phyloP scores from a whole-genome alignment of 2,888 invertebrate species.

The Phlogophora meticulosa region DNA sequence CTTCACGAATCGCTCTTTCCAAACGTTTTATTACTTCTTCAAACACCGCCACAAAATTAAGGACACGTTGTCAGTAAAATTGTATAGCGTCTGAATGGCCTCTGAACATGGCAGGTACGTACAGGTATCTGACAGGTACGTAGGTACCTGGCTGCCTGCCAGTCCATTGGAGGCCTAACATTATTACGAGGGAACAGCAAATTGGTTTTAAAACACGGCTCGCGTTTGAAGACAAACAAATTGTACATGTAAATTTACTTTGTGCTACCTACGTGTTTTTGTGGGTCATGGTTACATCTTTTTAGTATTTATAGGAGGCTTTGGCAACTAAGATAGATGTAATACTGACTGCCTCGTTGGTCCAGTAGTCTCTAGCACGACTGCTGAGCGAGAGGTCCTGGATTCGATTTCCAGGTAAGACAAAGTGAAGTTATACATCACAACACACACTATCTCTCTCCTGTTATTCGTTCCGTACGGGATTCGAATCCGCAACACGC shows the following conservation, averaged over 20 bases:
- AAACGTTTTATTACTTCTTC: constrained; percentile 30
- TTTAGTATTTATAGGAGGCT: background rate
- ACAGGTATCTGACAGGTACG: constrained; percentile 65
- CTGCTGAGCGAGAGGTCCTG: no score
- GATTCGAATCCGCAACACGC: no score
- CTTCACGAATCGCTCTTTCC: constrained; percentile 4
- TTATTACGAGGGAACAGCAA: constrained; percentile 57
- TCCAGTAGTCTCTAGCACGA: no score
- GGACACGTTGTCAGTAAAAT: constrained; percentile 48
- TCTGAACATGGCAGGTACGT: constrained; percentile 64
- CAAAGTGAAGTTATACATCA: no score
- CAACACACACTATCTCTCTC: no score
- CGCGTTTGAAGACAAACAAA: constrained; percentile 35
- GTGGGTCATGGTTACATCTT: background rate
- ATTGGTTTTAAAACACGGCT: constrained; percentile 59
- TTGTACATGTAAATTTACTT: constrained; percentile 35
- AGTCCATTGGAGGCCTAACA: constrained; percentile 51
- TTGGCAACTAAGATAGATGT: background rate
- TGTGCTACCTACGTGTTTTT: constrained; percentile 18
- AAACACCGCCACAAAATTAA: constrained; percentile 34
- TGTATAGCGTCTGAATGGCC: constrained; percentile 51
- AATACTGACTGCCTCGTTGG: no score
- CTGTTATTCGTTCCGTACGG: no score
- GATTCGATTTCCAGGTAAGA: no score
- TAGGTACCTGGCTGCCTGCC: constrained; percentile 63